Evolutionary conservation across 2,113 vertebrate species (phyloP).

Genomic region (Cisticola juncidis): DNA sequence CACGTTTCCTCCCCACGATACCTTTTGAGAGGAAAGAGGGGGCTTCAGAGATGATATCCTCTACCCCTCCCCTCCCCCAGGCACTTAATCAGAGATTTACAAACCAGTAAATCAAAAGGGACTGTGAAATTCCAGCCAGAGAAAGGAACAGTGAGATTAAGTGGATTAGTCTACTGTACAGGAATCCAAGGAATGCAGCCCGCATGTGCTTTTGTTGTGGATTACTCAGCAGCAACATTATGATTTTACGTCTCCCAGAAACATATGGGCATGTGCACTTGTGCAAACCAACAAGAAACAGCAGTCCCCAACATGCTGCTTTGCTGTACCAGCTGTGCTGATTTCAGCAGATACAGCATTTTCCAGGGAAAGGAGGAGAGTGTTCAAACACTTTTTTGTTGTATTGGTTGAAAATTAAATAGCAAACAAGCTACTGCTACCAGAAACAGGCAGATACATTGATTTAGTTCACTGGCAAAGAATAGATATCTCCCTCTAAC

Average conservation of each 20-base stretch:
- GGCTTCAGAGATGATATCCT: not conserved
- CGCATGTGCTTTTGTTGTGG: conserved; percentile 74
- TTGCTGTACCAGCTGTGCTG: not conserved
- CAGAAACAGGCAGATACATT: not conserved
- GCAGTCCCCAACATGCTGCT: not conserved
- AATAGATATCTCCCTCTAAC: not conserved
- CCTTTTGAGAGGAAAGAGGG: conserved; percentile 6
- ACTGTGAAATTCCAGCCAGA: conserved; percentile 73
- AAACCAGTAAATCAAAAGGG: conserved; percentile 76
- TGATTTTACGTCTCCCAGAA: conserved; percentile 65
- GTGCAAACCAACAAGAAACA: conserved; percentile 40
- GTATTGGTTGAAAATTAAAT: not conserved
- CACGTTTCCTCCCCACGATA: conserved; percentile 24
- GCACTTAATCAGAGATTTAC: conserved; percentile 71
- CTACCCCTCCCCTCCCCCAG: not conserved
- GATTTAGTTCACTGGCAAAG: not conserved
- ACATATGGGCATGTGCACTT: conserved; percentile 69
- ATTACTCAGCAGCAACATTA: conserved; percentile 73
- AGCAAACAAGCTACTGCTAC: not conserved
- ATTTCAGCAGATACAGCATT: conserved; percentile 20
- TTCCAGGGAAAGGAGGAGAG: not conserved
- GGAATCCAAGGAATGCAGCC: conserved; percentile 73
- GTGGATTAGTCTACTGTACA: conserved; percentile 80
- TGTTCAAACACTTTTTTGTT: not conserved
- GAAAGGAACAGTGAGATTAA: conserved; percentile 73